phyloP scores from a whole-genome alignment of 2,113 vertebrate species.

The Austrofundulus limnaeus region DNA sequence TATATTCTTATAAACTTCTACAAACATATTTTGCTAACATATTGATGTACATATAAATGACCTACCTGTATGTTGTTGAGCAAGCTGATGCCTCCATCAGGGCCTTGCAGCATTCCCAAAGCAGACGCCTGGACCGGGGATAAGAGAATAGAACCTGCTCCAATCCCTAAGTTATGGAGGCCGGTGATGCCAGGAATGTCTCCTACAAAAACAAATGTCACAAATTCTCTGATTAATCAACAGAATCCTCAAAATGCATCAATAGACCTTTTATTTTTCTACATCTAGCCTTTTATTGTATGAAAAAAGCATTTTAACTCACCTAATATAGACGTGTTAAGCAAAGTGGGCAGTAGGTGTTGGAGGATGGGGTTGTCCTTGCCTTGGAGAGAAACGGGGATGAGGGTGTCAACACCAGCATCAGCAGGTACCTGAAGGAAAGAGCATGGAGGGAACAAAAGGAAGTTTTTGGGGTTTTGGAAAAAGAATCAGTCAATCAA shows the following conservation, averaged over 20 bases:
- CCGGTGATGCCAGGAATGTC: slow-evolving; percentile 80
- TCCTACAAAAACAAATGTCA: slow-evolving; percentile 72
- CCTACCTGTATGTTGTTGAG: slow-evolving; percentile 74
- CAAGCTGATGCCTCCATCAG: slow-evolving; percentile 75
- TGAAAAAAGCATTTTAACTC: slow-evolving; percentile 19
- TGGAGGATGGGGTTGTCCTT: slow-evolving; percentile 78
- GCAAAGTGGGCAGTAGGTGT: slow-evolving; percentile 81
- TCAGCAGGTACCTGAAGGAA: slow-evolving; percentile 61
- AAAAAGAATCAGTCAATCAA: too few species aligned
- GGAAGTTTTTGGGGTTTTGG: too few species aligned
- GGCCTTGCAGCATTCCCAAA: slow-evolving; percentile 83
- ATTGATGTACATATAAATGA: background rate
- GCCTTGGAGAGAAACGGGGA: slow-evolving; percentile 74
- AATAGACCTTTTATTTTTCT: background rate
- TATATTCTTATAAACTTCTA: too few species aligned
- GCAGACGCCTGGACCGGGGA: slow-evolving; percentile 81
- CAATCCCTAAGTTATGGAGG: slow-evolving; percentile 78
- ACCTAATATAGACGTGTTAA: slow-evolving; percentile 83
- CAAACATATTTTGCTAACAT: too few species aligned
- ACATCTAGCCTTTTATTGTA: background rate
- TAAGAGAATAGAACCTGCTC: slow-evolving; percentile 76
- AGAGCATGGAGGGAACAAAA: slow-evolving; percentile 14
- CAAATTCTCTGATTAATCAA: slow-evolving; percentile 4
- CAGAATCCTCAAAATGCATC: background rate
- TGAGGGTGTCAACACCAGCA: slow-evolving; percentile 69